These are phyloP conservation scores for Chionodraco myersi DNA, from an alignment of 2,113 vertebrate species.

Conservation along the genomic window DNA sequence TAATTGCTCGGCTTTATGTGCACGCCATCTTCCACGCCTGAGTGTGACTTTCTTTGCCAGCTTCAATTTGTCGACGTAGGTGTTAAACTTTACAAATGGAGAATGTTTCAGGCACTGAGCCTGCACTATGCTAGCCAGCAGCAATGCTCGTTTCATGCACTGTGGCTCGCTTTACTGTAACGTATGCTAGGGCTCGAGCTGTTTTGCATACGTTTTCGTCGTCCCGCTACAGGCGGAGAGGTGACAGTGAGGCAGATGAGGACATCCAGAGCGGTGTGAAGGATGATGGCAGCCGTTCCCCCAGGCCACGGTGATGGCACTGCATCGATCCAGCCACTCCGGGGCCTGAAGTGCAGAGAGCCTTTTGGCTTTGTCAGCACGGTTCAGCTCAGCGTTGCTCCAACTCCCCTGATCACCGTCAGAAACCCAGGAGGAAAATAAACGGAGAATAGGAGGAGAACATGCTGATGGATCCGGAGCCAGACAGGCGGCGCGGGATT, in stretches of 20 bases:
- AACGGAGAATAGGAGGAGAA: conserved; percentile 32
- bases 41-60: conserved; percentile 39
- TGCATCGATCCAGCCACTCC: conserved; percentile 77
- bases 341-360: conserved; percentile 67
- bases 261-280: conserved; percentile 78
- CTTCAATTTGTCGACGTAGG: conserved; percentile 47
- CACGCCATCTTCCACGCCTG: conserved; percentile 35
- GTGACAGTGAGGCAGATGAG: conserved; percentile 77
- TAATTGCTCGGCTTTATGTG: conserved; percentile 47
- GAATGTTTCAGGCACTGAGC: conserved; percentile 1
- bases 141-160: conserved; percentile 15
- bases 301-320: conserved; percentile 68
- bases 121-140: conserved; percentile 31
- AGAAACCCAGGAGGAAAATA: conserved; percentile 58
- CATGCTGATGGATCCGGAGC: conserved; percentile 52
- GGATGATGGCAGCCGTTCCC: conserved; percentile 76
- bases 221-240: conserved; percentile 49
- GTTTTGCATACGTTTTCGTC: conserved; percentile 63
- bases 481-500: conserved; percentile 41
- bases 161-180: conserved; percentile 49
- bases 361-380: conserved; percentile 81
- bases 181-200: conserved; percentile 58
- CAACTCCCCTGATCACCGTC: conserved; percentile 69
- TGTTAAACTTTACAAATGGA: conserved; percentile 40
- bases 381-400: conserved; percentile 67